phyloP scores from a whole-genome alignment of 30 jellyfish, hydroid and myxozoan species.

The Pelagia noctiluca region DNA sequence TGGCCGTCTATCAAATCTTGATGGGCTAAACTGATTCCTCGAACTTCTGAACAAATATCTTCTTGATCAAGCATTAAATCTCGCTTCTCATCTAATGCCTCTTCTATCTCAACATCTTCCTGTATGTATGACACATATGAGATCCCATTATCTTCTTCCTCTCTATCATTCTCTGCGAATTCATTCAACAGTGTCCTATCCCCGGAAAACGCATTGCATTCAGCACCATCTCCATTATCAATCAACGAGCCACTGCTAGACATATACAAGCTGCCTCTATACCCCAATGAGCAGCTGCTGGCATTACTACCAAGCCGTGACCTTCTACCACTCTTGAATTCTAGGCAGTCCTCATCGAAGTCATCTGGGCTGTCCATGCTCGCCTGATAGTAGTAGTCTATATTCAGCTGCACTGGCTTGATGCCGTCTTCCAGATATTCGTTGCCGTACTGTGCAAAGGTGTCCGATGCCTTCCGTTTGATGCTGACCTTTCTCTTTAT shows the following conservation, averaged over 20 bases:
- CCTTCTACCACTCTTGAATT: background rate
- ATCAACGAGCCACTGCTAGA: conserved; percentile 10
- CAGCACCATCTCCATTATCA: background rate
- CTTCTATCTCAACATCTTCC: no score
- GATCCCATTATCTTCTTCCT: background rate
- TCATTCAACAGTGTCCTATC: background rate
- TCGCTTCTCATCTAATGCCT: no score
- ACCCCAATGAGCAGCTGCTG: conserved; percentile 23
- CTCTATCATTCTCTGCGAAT: background rate
- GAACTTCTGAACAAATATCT: no score
- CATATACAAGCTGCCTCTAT: background rate
- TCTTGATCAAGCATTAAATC: no score
- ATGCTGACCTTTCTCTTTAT: background rate
- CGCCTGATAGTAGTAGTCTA: conserved; percentile 74
- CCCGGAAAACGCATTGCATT: background rate
- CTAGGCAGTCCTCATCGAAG: conserved; percentile 42
- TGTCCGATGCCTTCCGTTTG: conserved; percentile 1
- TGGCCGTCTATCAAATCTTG: no score
- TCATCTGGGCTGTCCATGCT: conserved; percentile 72
- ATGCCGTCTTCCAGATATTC: background rate
- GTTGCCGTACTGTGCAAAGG: background rate
- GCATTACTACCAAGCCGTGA: conserved; percentile 29
- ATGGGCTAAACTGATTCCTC: no score
- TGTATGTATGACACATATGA: no score
- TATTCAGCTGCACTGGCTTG: conserved; percentile 68